phyloP scores from a whole-genome alignment of 1,140 invertebrate genomes.

The Augochlora pura region DNA sequence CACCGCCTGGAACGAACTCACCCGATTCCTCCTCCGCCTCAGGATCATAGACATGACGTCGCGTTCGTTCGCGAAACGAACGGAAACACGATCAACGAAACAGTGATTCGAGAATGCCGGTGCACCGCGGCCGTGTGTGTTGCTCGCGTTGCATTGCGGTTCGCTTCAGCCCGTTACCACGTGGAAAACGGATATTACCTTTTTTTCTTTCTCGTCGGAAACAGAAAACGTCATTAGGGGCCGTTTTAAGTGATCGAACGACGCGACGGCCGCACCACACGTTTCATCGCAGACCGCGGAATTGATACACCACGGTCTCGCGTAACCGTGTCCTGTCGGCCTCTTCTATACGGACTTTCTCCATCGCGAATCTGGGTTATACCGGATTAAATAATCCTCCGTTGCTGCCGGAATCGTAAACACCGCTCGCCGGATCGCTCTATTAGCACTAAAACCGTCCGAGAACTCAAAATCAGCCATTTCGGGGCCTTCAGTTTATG shows the following conservation, averaged over 20 bases:
- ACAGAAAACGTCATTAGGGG: conserved; percentile 7
- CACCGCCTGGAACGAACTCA: background rate
- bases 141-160: background rate
- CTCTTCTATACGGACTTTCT: background rate
- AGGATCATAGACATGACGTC: conserved; percentile 9
- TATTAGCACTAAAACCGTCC: too few species aligned
- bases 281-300: background rate
- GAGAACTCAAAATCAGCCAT: too few species aligned
- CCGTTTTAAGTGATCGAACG: conserved; percentile 6
- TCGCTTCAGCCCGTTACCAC: background rate
- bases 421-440: too few species aligned
- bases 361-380: background rate
- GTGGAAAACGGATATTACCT: background rate
- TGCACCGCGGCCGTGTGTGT: background rate
- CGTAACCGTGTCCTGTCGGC: background rate
- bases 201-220: background rate
- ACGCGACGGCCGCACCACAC: too few species aligned
- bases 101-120: background rate
- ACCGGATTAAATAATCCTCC: too few species aligned
- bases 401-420: too few species aligned
- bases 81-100: conserved; percentile 21
- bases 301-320: background rate
- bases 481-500: too few species aligned
- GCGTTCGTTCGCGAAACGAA: conserved; percentile 6
- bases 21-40: conserved; percentile 13